Evolutionary conservation across 2,113 vertebrate genomes (phyloP).

Genomic region (Herpailurus yagouaroundi): DNA sequence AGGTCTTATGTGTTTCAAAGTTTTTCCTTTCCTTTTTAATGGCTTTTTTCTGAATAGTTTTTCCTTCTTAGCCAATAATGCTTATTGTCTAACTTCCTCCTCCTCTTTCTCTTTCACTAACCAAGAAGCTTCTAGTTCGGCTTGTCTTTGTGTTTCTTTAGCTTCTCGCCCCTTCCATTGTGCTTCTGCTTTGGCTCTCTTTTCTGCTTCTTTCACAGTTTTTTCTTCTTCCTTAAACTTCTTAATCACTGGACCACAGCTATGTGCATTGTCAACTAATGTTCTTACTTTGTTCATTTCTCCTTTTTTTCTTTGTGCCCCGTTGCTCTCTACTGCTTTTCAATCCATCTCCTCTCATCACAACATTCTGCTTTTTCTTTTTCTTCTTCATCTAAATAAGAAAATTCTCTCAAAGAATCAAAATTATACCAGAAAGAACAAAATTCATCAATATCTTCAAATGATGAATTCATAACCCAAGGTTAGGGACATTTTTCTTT

Average conservation of each 20-base stretch:
- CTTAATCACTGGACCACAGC: constrained; percentile 97
- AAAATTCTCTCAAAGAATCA: constrained; percentile 99
- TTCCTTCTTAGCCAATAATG: constrained; percentile 94
- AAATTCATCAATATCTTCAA: constrained; percentile 97
- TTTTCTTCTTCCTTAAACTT: constrained; percentile 99
- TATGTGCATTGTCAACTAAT: constrained; percentile 94
- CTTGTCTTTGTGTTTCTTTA: constrained; percentile 94
- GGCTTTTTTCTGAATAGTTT: constrained; percentile 97
- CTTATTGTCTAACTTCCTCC: constrained; percentile 93
- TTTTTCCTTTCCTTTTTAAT: constrained; percentile 98
- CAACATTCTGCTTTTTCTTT: constrained; percentile 99
- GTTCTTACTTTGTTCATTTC: constrained; percentile 99
- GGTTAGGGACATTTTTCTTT: constrained; percentile 91
- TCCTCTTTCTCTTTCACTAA: constrained; percentile 96
- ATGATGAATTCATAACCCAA: constrained; percentile 92
- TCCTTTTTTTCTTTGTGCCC: constrained; percentile 96
- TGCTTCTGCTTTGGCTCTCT: constrained; percentile 97
- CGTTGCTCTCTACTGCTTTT: constrained; percentile 97
- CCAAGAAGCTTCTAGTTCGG: constrained; percentile 93
- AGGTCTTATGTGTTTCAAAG: constrained; percentile 98
- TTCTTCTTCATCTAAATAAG: constrained; percentile 98
- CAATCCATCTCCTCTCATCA: constrained; percentile 98
- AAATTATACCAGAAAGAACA: constrained; percentile 99
- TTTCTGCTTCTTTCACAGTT: constrained; percentile 97
- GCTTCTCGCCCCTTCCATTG: constrained; percentile 96